Base-by-base conservation (phyloP, 2,113 vertebrate species). In the Caranx melampygus region DNA sequence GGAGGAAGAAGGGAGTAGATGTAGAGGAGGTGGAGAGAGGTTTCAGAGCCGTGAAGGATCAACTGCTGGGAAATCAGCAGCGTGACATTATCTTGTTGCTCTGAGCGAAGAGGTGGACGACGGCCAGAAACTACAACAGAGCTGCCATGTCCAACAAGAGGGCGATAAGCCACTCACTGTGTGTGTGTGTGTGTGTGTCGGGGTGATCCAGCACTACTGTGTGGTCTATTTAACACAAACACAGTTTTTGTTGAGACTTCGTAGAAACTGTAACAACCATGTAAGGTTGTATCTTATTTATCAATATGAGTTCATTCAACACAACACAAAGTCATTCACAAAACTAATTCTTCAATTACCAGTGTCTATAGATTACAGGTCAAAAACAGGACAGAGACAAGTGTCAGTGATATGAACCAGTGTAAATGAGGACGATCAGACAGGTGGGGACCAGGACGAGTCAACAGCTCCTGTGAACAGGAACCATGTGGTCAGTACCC, bases 21-120 rank as follows among this genome's bases (percentile, higher is more conserved):
- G 42, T 37, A 49, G 40, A 74, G n/a, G 26, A 67, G 64, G 14
- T 7, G 18, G 33, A 52, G 21, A 72, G 44, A 72, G 74, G 20
- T 57, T 55, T 49, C 14, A 52, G 34, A 31, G 20, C 6, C 44
- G 47, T 21, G 55, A 49, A 78, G 59, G 70, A 87, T 75, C 81
- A 72, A 51, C 40, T 31, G 77, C 76, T 81, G 73, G 77, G 79
- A 77, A 82, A 87, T 87, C 65, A 83, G 70, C 59, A 62, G 65
- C 12, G 42, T 88, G 87, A 90, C 87, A 84, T 88, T 87, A 86
- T 90, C 80, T 83, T 52, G 80, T 79, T 80, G 73, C 86, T 78
- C 51, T 59, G 76, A 87, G 66, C 42, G 54, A 79, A 59, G 69
- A 72, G 16, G 69, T 78, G 86, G 81, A 75, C 15, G 42, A 2